A percentile compares a stretch with the other conserved stretches of the same genome.
Conservation (phyloP, 2,797 vertebrate species). For the Propithecus perrieri region DNA sequence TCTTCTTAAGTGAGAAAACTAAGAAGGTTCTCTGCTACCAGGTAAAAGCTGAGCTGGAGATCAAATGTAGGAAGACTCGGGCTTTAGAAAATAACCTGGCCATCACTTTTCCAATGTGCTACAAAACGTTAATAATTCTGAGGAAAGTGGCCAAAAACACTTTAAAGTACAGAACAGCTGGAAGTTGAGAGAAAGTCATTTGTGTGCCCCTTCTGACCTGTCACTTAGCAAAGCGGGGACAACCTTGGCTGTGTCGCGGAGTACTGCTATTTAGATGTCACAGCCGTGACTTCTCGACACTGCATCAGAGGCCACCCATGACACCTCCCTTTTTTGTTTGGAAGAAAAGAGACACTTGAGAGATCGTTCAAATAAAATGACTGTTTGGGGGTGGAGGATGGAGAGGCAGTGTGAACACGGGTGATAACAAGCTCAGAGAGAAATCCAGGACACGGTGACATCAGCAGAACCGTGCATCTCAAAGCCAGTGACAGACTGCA, state of each 20-base stretch:
- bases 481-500: slow-evolving; percentile 2
- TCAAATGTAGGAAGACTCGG: background rate
- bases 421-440: background rate
- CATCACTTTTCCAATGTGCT: background rate
- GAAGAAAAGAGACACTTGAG: background rate
- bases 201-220: background rate
- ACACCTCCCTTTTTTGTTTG: background rate
- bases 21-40: background rate
- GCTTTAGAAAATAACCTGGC: background rate
- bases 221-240: slow-evolving; percentile 18
- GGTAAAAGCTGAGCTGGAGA: background rate
- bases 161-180: background rate
- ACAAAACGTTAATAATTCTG: background rate
- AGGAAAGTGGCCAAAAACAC: slow-evolving; percentile 8
- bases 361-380: background rate
- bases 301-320: background rate
- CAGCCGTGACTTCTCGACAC: background rate
- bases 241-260: background rate
- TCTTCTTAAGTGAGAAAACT: background rate
- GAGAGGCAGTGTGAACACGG: background rate
- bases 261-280: background rate
- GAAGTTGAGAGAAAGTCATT: background rate
- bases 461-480: background rate
- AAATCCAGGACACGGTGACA: background rate
- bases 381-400: accelerated